Evolutionary conservation across 2,113 vertebrate genomes (phyloP).

Genomic region (Seriola rivoliana): DNA sequence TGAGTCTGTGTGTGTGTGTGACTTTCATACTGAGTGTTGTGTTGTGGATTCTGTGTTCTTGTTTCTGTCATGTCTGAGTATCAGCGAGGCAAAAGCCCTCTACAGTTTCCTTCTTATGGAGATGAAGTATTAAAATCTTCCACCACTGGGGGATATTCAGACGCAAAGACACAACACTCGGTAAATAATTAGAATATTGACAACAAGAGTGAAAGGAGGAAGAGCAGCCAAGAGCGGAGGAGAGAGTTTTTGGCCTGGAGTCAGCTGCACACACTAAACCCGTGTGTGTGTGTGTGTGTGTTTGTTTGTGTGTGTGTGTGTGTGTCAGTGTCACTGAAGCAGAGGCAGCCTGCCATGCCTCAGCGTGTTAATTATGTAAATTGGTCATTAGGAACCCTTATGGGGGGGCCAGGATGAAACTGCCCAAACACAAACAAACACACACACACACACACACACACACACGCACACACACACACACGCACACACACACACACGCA

Average conservation of each 20-base stretch:
- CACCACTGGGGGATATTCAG: neutral
- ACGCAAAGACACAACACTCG: neutral
- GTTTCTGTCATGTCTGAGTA: neutral
- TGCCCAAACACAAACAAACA: slow-evolving; percentile 35
- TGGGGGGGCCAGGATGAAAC: slow-evolving; percentile 60
- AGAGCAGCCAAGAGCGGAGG: slow-evolving; percentile 26
- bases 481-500: slow-evolving; percentile 34
- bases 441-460: slow-evolving; percentile 33
- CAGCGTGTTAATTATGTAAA: slow-evolving; percentile 80
- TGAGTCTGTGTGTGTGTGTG: too few relatives aligned
- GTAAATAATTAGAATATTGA: slow-evolving; percentile 17
- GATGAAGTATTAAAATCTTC: neutral
- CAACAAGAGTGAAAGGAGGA: slow-evolving; percentile 16
- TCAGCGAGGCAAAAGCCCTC: neutral
- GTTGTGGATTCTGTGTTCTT: neutral
- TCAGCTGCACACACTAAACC: slow-evolving; percentile 23
- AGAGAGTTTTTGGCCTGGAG: slow-evolving; percentile 33
- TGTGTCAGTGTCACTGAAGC: slow-evolving; percentile 25
- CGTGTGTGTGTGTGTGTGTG: slow-evolving; percentile 33
- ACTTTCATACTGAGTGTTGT: neutral
- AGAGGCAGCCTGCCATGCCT: slow-evolving; percentile 63
- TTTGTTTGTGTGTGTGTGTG: slow-evolving; percentile 33
- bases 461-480: slow-evolving; percentile 34
- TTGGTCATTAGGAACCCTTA: slow-evolving; percentile 74
- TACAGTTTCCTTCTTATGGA: fast-evolving